These are phyloP conservation scores for Microplitis demolitor DNA, from an alignment of 1,140 invertebrate genomes.

Conservation along the genomic window DNA sequence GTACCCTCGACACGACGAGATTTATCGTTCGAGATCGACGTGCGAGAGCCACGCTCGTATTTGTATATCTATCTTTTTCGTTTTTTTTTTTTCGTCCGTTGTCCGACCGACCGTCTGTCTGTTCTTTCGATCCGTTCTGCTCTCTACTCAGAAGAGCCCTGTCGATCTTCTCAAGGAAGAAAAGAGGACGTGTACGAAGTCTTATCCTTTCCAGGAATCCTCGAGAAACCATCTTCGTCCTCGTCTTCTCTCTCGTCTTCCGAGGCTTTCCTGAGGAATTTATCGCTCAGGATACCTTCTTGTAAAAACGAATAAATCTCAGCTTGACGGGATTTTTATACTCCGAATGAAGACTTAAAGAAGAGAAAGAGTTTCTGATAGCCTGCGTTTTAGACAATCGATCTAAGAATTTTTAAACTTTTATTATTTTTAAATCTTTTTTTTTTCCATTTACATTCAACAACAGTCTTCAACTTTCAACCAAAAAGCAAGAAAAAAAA, in stretches of 20 bases:
- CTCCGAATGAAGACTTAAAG: too few relatives aligned
- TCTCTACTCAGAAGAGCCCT: not conserved
- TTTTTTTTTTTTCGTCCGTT: not conserved
- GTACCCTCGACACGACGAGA: slow-evolving; percentile 27
- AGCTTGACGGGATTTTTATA: not conserved
- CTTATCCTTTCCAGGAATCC: slow-evolving; percentile 22
- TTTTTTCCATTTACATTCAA: too few relatives aligned
- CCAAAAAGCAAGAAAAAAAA: too few relatives aligned
- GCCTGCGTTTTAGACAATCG: too few relatives aligned
- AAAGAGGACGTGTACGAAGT: slow-evolving; percentile 1
- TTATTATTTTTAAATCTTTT: too few relatives aligned
- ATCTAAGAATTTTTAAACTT: too few relatives aligned
- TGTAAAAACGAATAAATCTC: slow-evolving; percentile 3
- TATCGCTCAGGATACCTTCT: slow-evolving; percentile 1
- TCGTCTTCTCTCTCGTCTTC: not conserved
- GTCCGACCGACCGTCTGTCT: too few relatives aligned
- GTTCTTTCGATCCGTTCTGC: not conserved
- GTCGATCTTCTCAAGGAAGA: slow-evolving; percentile 12
- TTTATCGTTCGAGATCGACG: slow-evolving; percentile 27
- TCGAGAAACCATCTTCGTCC: not conserved
- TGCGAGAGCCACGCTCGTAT: not conserved
- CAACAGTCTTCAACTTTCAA: too few relatives aligned
- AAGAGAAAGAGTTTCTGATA: too few relatives aligned
- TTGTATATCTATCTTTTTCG: not conserved
- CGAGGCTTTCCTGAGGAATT: slow-evolving; percentile 10